A percentile compares a stretch with the other conserved stretches of the same genome.
Evolutionary conservation across 2,113 vertebrate species (phyloP).

Genomic region (Chionodraco myersi): DNA sequence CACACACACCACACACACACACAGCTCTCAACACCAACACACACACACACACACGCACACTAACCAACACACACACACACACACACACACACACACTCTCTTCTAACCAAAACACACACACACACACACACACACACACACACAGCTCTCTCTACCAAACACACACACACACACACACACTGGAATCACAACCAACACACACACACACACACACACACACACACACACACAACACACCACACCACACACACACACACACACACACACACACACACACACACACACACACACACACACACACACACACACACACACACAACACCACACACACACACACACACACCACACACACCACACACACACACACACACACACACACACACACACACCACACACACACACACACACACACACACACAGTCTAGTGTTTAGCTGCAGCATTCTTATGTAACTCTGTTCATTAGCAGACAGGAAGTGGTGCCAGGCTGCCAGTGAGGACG

Average conservation of each 20-base stretch:
- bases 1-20: neutral
- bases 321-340: neutral
- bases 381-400: neutral
- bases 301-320: neutral
- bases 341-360: neutral
- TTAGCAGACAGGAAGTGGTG: constrained; percentile 59
- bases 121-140: neutral
- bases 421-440: constrained; percentile 41
- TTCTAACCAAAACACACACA: too few species aligned
- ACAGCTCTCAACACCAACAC: too few species aligned
- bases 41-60: neutral
- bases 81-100: neutral
- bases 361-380: neutral
- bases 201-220: neutral
- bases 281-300: neutral
- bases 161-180: neutral
- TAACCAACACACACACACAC: neutral
- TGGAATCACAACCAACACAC: too few species aligned
- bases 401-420: neutral
- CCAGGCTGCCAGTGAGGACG: constrained; percentile 50
- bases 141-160: neutral
- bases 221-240: neutral
- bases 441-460: constrained; percentile 72
- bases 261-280: neutral
- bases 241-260: neutral